phyloP scores from a whole-genome alignment of 2,888 invertebrate species.

The Melanchra persicariae region DNA sequence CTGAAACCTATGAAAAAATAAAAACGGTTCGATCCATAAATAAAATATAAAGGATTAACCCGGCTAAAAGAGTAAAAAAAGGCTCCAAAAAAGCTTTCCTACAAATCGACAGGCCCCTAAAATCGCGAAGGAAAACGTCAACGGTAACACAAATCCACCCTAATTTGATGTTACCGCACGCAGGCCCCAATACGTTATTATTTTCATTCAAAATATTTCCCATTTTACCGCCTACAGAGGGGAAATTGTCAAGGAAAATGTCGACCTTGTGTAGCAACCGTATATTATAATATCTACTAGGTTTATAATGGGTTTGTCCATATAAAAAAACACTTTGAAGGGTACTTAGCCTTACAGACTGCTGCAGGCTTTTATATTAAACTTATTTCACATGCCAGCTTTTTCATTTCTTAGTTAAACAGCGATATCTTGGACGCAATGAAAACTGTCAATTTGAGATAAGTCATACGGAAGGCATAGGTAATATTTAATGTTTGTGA shows the following conservation, averaged over 20 bases:
- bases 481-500: too few species aligned
- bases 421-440: not conserved
- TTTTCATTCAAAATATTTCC: constrained; percentile 76
- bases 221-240: constrained; percentile 70
- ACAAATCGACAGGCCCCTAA: constrained; percentile 63
- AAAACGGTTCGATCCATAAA: not conserved
- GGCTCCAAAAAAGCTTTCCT: constrained; percentile 15
- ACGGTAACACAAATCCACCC: constrained; percentile 76
- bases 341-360: not conserved
- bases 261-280: constrained; percentile 19
- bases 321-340: not conserved
- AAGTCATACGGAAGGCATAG: too few species aligned
- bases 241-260: constrained; percentile 65
- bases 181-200: constrained; percentile 80
- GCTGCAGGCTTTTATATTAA: not conserved
- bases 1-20: too few species aligned
- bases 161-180: constrained; percentile 83
- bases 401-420: too few species aligned
- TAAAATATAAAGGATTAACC: not conserved
- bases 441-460: not conserved
- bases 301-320: constrained; percentile 1
- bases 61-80: not conserved
- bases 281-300: constrained; percentile 14
- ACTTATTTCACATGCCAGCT: not conserved
- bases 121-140: constrained; percentile 71